Evolutionary conservation across 2,113 vertebrate genomes (phyloP).

Genomic region (Amphiprion percula): DNA sequence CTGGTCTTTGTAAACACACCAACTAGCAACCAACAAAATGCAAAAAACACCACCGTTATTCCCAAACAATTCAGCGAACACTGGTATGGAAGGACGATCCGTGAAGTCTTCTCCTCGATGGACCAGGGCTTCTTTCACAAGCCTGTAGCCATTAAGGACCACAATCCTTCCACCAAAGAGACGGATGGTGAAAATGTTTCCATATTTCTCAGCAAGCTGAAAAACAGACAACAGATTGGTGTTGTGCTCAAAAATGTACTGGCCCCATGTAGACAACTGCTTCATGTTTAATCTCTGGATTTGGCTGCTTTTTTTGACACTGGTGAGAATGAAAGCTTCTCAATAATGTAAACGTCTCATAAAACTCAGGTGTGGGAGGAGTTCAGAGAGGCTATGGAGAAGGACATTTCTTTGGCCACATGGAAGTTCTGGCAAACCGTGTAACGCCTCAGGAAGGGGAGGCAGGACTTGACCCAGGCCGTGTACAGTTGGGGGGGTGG

Average conservation of each 20-base stretch:
- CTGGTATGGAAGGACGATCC: constrained; percentile 55
- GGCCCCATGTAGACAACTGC: no score
- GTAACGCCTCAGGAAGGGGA: no score
- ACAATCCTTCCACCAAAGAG: constrained; percentile 58
- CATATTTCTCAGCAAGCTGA: constrained; percentile 81
- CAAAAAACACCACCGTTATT: constrained; percentile 70
- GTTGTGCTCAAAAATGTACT: background rate
- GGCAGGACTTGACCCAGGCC: no score
- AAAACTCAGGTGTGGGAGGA: no score
- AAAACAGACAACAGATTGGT: constrained; percentile 1
- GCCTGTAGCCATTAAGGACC: constrained; percentile 71
- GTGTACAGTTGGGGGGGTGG: no score
- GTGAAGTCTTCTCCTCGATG: constrained; percentile 78
- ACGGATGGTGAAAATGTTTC: constrained; percentile 67
- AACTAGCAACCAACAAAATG: background rate
- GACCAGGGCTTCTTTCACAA: constrained; percentile 84
- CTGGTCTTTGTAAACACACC: background rate
- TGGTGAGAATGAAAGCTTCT: no score
- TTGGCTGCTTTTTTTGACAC: no score
- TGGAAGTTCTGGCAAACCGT: no score
- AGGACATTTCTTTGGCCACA: no score
- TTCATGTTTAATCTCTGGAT: no score
- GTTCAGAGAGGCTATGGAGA: no score
- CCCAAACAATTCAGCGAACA: constrained; percentile 16
- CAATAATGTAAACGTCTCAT: no score